Evolutionary conservation across 1,140 invertebrate species (phyloP).

Genomic region (Plectrocnemia conspersa): DNA sequence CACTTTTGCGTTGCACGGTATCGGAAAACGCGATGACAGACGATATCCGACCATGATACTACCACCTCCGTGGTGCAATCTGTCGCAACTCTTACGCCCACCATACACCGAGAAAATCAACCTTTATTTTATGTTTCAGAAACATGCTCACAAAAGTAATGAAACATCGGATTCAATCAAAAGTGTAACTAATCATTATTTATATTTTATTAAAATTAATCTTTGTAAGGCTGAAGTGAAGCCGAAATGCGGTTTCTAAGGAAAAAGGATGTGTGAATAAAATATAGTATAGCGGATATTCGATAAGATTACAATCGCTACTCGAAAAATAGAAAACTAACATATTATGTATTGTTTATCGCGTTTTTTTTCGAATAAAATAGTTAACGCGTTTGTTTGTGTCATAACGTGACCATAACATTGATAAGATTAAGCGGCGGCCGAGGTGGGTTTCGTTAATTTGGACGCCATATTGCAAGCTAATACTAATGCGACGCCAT

Average conservation of each 20-base stretch:
- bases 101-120: too few species aligned
- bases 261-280: slow-evolving; percentile 35
- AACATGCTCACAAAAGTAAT: too few species aligned
- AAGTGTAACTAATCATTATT: too few species aligned
- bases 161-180: too few species aligned
- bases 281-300: slow-evolving; percentile 33
- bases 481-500: background rate
- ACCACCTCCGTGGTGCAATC: too few species aligned
- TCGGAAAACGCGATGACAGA: background rate
- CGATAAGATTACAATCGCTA: slow-evolving; percentile 32
- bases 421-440: slow-evolving; percentile 2
- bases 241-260: slow-evolving; percentile 30
- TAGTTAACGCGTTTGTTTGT: slow-evolving; percentile 1
- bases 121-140: too few species aligned
- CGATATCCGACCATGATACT: too few species aligned
- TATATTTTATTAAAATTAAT: slow-evolving; percentile 5
- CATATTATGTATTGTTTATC: background rate
- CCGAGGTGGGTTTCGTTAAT: background rate
- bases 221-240: background rate
- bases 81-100: too few species aligned
- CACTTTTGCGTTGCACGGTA: background rate
- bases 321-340: slow-evolving; percentile 25
- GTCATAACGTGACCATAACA: slow-evolving; percentile 1
- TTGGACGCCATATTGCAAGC: background rate
- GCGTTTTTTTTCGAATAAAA: background rate